Conservation (phyloP, 2,113 vertebrate genomes). For the Amblyornis subalaris region DNA sequence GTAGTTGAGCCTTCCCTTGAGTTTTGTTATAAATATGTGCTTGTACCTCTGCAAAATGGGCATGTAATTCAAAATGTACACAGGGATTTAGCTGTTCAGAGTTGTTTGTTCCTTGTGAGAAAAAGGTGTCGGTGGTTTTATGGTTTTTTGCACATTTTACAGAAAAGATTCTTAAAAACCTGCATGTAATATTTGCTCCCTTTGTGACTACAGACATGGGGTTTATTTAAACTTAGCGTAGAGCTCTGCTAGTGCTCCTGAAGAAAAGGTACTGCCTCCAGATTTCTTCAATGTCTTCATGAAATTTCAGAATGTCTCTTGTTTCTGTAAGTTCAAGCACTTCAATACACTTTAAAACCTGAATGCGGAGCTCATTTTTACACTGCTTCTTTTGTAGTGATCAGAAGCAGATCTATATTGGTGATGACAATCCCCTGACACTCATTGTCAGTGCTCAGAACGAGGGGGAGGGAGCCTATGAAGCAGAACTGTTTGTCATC, state of each 20-base stretch:
- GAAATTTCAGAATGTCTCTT: background rate
- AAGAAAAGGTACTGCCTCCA: background rate
- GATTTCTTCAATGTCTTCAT: background rate
- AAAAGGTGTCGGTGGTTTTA: background rate
- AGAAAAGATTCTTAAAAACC: background rate
- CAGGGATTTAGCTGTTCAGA: background rate
- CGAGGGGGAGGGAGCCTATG: conserved; percentile 92
- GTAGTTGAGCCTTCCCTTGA: background rate
- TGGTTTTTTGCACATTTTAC: background rate
- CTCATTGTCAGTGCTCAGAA: conserved; percentile 86
- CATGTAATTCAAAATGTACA: background rate
- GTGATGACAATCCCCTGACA: conserved; percentile 91
- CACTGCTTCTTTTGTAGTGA: conserved; percentile 68
- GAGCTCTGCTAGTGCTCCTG: background rate
- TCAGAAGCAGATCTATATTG: conserved; percentile 89
- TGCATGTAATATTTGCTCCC: background rate
- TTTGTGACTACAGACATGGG: background rate
- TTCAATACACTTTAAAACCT: background rate
- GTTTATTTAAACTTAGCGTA: background rate
- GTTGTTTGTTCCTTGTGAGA: background rate
- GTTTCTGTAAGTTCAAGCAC: background rate
- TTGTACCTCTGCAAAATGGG: background rate
- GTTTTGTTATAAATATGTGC: background rate
- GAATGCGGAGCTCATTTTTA: background rate
- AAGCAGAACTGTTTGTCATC: conserved; percentile 88